Percentiles rank a stretch among this genome's conserved stretches.
Evolutionary conservation across 2,797 vertebrate genomes (phyloP).

Genomic region (Hapalemur alaotrensis): DNA sequence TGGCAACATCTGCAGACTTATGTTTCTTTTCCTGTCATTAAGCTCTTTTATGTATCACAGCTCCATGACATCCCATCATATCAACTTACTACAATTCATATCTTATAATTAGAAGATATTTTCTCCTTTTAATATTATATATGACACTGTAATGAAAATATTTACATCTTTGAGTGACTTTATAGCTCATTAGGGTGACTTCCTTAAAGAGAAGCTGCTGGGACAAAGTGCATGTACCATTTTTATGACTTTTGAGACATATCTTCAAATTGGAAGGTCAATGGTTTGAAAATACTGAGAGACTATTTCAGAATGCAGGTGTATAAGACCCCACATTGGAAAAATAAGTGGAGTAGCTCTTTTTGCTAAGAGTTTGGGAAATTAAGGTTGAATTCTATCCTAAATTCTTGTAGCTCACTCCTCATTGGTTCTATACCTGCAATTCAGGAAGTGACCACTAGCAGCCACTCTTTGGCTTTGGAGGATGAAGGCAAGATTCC

Average conservation of each 20-base stretch:
- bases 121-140: not conserved
- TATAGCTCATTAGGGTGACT: not conserved
- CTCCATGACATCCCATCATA: not conserved
- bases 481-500: not conserved
- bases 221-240: not conserved
- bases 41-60: not conserved
- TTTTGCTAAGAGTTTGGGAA: constrained; percentile 1
- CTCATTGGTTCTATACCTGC: not conserved
- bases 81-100: not conserved
- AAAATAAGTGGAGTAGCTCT: not conserved
- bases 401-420: not conserved
- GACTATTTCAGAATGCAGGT: not conserved
- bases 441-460: constrained; percentile 8
- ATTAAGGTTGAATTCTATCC: not conserved
- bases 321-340: not conserved
- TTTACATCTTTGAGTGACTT: not conserved
- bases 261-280: not conserved
- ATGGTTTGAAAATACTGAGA: not conserved
- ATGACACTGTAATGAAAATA: not conserved
- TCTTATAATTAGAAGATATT: not conserved
- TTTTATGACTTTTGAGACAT: not conserved
- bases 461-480: not conserved
- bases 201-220: not conserved
- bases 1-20: not conserved
- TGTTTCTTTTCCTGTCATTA: not conserved